These are phyloP conservation scores for Hemiscyllium ocellatum DNA, from an alignment of 2,113 vertebrate species.

Conservation along the genomic window DNA sequence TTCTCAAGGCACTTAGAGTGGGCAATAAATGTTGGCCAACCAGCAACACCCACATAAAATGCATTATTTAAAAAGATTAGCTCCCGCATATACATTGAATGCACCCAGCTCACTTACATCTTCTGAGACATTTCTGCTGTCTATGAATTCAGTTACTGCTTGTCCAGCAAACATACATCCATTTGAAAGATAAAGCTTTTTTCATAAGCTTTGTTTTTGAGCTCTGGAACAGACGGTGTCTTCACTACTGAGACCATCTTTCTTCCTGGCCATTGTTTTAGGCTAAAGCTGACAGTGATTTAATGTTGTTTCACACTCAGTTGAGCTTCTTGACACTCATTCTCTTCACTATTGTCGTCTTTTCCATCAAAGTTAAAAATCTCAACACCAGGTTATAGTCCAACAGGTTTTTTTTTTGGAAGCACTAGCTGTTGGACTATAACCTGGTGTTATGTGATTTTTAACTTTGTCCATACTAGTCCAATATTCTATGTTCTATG, in stretches of 20 bases:
- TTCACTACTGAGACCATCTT: background rate
- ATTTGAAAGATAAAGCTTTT: background rate
- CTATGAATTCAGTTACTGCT: background rate
- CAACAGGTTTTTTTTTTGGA: too few relatives aligned
- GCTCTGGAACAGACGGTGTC: background rate
- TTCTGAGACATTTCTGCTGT: too few relatives aligned
- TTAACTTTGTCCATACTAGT: too few relatives aligned
- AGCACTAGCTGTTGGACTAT: too few relatives aligned
- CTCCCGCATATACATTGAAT: background rate
- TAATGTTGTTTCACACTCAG: background rate
- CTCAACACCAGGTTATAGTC: too few relatives aligned
- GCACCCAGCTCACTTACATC: background rate
- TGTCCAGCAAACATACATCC: background rate
- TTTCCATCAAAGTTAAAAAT: too few relatives aligned
- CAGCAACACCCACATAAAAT: too few relatives aligned
- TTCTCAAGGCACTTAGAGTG: too few relatives aligned
- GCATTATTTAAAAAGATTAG: background rate
- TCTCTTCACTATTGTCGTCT: background rate
- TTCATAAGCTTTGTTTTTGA: background rate
- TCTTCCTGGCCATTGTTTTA: background rate
- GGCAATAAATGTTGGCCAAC: too few relatives aligned
- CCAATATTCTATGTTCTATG: too few relatives aligned
- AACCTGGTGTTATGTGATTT: too few relatives aligned
- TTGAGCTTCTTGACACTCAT: background rate
- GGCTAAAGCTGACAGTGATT: background rate